Evolutionary conservation across 2,888 invertebrate genomes (phyloP), one percentile per base, ranked within the genome.

Genomic region (Drosophila anomelani): DNA sequence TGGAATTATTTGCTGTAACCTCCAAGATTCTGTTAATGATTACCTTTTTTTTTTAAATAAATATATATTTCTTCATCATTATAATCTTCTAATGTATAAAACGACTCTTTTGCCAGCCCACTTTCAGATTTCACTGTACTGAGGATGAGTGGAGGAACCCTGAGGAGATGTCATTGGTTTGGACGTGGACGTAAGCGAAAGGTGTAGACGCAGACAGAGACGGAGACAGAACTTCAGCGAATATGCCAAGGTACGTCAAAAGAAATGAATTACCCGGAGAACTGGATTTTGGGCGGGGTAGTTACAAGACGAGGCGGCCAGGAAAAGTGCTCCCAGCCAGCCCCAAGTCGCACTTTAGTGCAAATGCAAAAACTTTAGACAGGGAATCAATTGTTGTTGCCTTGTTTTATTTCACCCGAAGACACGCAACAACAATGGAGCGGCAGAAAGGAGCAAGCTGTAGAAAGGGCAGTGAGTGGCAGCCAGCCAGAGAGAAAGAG

Each of bases 341-440:
- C 68, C 78, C 66, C 68, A 71, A 81, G 81, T 68, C 80, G 62
- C 68, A 63, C 73, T 79, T 76, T 74, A 64, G 56, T 67, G 62
- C 74, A 90, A 85, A 90, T 87, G 80, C 77, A 84, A 90, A 89
- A 90, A 90, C 90, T 90, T 90, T 81, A 85, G 89, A 90, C 89
- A 90, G 86, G 90, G 90, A 90, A 90, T 91, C 91, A 91, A 91
- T 90, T 91, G 90, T 85, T 84, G 80, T 88, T 85, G 81, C 85
- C 89, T 88, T 88, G 88, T 89, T 85, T 88, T 85, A 78, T 85
- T 82, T 89, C 64, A 67, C 75, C 74, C 80, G 36, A 81, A 83
- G 81, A 88, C 89, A 90, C 91, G 89, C 89, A 90, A 90, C 85
- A 86, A 81, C 89, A 81, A 68, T 68, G 67, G 47, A 56, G 13